Base-by-base conservation (phyloP, 2,888 invertebrate genomes). In the Aplocera efformata region DNA sequence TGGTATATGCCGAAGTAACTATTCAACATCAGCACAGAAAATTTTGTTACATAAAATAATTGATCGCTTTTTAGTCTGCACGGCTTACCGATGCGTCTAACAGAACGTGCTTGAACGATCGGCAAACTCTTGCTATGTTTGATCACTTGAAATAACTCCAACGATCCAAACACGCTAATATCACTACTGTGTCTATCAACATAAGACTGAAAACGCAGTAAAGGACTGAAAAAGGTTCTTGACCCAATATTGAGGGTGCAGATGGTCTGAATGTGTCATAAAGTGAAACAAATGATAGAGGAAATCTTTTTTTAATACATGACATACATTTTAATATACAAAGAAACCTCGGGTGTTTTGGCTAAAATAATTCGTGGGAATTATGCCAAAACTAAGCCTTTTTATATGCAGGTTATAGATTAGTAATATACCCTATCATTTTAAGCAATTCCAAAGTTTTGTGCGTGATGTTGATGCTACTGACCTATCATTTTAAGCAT, bases 121-220 rank as follows among this genome's bases (percentile, higher is more conserved):
- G 47, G 44, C 45, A 49, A 48, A 48, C 54, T 48, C 42, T 33
- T 27, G 40, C 38, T 37, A 10, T 49, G 39, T 54, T 51, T 51
- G 51, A 51, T 44, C 43, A 48, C 44, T 48, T 49, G 48, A 51
- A 49, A 51, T 38, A 49, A 42, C 48, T 5, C 11, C 23, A 0
- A 26, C 31, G 10, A 31, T 20, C 6, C 2, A 10, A 7, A 23
- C 41, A 33, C 7, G 20, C 26, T 0, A 38, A 32, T 34, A 36
- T 17, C 3, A 17, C 2, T 31, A 10, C 23, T 42, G 23, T 23
- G 8, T 5, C 21, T 0, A 8, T 7, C 3, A 8, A n/a, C 5
- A 10, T 42, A 42, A 10, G 9, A 10, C 22, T 11, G 25, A 10
- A 6, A 17, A 31, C 26, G 6, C 25, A 10, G 1, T 22, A 3